A percentile compares a stretch with the other conserved stretches of the same genome.
These are phyloP conservation scores for Reticulitermes lucifugus DNA, from an alignment of 2,888 invertebrate genomes.

Conservation along the genomic window DNA sequence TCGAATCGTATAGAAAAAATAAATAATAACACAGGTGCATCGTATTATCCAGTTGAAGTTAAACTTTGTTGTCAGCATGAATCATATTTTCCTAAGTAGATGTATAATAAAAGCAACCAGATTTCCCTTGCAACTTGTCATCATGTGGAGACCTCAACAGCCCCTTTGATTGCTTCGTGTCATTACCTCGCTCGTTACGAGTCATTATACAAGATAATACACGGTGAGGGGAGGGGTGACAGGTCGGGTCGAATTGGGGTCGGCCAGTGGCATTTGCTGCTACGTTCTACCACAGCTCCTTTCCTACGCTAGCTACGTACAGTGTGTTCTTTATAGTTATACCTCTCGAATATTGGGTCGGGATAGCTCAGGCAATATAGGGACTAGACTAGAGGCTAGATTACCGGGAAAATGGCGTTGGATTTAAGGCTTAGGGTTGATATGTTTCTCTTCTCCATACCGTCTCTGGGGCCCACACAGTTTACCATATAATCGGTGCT, in stretches of 20 bases:
- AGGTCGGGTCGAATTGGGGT: slow-evolving; percentile 40
- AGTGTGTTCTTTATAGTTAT: not conserved
- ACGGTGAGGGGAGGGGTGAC: not conserved
- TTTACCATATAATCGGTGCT: too few species aligned
- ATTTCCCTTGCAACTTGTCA: slow-evolving; percentile 42
- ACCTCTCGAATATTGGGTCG: too few species aligned
- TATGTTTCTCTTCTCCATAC: too few species aligned
- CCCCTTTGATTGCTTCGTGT: slow-evolving; percentile 45
- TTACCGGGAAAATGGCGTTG: too few species aligned
- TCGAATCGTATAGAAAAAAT: too few species aligned
- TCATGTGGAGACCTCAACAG: slow-evolving; percentile 26
- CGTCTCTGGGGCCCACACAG: too few species aligned
- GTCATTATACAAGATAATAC: slow-evolving; percentile 51
- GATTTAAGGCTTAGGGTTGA: too few species aligned
- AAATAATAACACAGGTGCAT: not conserved
- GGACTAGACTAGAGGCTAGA: too few species aligned
- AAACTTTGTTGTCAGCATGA: not conserved
- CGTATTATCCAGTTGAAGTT: not conserved
- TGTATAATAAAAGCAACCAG: not conserved
- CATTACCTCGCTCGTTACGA: slow-evolving; percentile 48
- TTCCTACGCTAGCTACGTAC: not conserved
- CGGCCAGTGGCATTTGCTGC: slow-evolving; percentile 33
- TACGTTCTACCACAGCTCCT: not conserved
- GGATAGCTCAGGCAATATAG: too few species aligned
- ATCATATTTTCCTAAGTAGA: slow-evolving; percentile 2